Base-by-base conservation (phyloP, 2,113 vertebrate species). In the Epinephelus lanceolatus region DNA sequence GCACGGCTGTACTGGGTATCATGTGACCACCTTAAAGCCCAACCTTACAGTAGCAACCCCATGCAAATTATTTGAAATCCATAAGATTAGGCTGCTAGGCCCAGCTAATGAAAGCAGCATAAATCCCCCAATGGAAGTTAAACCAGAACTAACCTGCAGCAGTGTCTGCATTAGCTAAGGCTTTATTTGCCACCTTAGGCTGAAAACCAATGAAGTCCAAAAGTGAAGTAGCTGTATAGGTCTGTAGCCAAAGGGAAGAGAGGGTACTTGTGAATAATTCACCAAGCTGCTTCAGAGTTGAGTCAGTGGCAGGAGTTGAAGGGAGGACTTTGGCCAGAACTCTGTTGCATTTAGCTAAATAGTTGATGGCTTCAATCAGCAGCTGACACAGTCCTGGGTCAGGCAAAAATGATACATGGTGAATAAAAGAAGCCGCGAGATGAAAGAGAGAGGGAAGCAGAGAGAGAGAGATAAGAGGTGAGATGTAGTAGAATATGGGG, bases 181-280 rank as follows among this genome's bases (percentile, higher is more conserved):
- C 68, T 87, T 85, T 79, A 84, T 90, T 84, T 70, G 76, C 63
- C 52, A 85, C 75, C 80, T 74, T 14, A 40, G 73, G 81, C 76
- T 55, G 30, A 80, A 81, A 91, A 76, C 68, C 71, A 79, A 80
- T 85, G 59, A 85, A 21, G 76, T 81, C 69, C 27, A 61, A 68
- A 79, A 84, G 75, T 52, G 75, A 86, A 88, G 81, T 42, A 23
- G 69, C 79, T 70, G 49, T 66, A 62, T 27, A 65, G 62, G 80
- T 69, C 80, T 69, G 67, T 4, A 33, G 82, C 77, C 85, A 68
- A 76, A n/a, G 56, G 82, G 66, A 77, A 71, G 78, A 60, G 71
- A 81, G 72, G 80, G 75, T 37, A 65, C 53, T 57, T 0, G 60
- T 93, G 71, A 93, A 92, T 92, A 83, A 92, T 93, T 90, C 73